phyloP scores from a whole-genome alignment of 1,140 invertebrate genomes.

The Ladona fulva region DNA sequence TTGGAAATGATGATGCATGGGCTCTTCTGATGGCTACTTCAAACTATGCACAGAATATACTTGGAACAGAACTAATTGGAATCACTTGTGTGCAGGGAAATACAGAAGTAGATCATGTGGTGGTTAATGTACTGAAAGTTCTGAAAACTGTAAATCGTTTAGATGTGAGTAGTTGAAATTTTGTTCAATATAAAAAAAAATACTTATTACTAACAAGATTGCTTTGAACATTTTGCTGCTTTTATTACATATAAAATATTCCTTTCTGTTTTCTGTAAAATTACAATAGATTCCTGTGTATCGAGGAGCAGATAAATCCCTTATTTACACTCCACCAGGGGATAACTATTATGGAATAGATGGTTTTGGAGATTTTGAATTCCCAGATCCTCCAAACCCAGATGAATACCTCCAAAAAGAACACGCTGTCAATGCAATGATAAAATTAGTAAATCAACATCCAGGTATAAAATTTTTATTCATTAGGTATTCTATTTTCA shows the following conservation, averaged over 20 bases:
- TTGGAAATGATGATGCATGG: constrained; percentile 32
- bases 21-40: constrained; percentile 29
- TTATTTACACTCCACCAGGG: constrained; percentile 30
- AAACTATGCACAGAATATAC: constrained; percentile 19
- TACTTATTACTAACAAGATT: no score
- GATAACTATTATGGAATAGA: constrained; percentile 38
- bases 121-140: constrained; percentile 23
- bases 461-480: constrained; percentile 30
- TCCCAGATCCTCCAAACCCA: constrained; percentile 23
- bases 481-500: no score
- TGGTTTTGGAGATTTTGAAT: constrained; percentile 43
- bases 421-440: constrained; percentile 30
- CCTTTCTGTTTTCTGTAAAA: background rate
- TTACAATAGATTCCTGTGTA: constrained; percentile 41
- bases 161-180: background rate
- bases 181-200: no score
- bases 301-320: constrained; percentile 32
- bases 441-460: constrained; percentile 36
- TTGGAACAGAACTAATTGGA: constrained; percentile 20
- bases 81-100: constrained; percentile 28
- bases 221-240: no score
- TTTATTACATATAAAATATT: background rate
- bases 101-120: constrained; percentile 25
- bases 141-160: constrained; percentile 13
- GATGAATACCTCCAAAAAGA: constrained; percentile 22